Percentiles rank a stretch among this genome's conserved stretches.
Conservation (phyloP, 2,797 vertebrate species). For the Clarias pachynema region DNA sequence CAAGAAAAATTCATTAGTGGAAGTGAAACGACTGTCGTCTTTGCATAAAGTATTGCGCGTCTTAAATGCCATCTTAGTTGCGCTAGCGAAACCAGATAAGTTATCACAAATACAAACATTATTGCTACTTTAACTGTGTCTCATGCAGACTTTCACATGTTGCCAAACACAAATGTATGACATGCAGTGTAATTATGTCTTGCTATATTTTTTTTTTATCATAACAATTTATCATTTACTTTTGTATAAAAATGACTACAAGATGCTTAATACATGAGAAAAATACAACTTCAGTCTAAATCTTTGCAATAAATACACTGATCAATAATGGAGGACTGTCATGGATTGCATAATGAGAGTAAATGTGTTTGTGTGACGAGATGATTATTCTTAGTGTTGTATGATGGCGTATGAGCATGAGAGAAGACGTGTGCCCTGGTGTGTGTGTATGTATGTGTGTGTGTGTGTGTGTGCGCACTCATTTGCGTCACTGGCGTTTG, state of each 20-base stretch:
- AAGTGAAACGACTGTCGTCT: background rate
- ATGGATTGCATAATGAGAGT: background rate
- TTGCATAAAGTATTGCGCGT: background rate
- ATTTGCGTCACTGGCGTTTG: constrained; percentile 48
- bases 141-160: background rate
- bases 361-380: background rate
- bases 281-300: background rate
- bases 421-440: background rate
- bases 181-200: background rate
- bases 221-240: background rate
- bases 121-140: background rate
- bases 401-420: constrained; percentile 21
- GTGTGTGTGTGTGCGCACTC: constrained; percentile 23
- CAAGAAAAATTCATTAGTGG: background rate
- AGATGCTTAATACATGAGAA: background rate
- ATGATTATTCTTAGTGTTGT: background rate
- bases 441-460: constrained; percentile 30
- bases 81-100: background rate
- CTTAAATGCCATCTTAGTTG: background rate
- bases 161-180: background rate
- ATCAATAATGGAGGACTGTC: background rate
- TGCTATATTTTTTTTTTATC: background rate
- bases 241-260: background rate
- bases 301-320: background rate
- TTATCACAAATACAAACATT: no score